Conservation (phyloP, 2,888 invertebrate genomes). For the Teleogryllus oceanicus region DNA sequence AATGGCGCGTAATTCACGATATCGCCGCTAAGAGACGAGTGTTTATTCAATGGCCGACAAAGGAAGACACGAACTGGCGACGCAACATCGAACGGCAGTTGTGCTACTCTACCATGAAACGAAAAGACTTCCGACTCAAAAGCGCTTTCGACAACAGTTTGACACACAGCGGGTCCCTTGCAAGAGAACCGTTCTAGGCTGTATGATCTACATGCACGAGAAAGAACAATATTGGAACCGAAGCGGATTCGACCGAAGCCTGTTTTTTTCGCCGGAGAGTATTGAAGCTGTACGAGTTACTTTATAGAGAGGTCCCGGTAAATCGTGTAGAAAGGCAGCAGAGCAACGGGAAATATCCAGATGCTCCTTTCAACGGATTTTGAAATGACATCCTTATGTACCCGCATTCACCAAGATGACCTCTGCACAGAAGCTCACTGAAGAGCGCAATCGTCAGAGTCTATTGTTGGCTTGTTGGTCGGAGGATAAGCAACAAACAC, state of each 20-base stretch:
- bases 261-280: not conserved
- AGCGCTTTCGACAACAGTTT: not conserved
- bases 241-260: not conserved
- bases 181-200: not conserved
- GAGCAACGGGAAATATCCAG: not conserved
- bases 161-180: not conserved
- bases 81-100: not conserved
- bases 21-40: too few species aligned
- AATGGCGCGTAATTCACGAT: too few species aligned
- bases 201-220: not conserved
- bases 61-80: not conserved
- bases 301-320: not conserved
- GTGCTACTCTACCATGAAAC: too few species aligned
- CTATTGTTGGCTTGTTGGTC: not conserved
- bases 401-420: not conserved
- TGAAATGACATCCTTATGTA: not conserved
- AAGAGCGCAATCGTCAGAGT: not conserved
- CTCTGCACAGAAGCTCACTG: not conserved
- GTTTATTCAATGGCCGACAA: not conserved
- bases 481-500: not conserved
- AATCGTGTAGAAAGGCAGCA: conserved; percentile 20
- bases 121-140: not conserved
- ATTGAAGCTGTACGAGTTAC: not conserved
- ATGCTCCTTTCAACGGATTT: not conserved
- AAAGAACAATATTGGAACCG: not conserved